phyloP scores from a whole-genome alignment of 2,888 invertebrate genomes.

The Rhamnusium bicolor region DNA sequence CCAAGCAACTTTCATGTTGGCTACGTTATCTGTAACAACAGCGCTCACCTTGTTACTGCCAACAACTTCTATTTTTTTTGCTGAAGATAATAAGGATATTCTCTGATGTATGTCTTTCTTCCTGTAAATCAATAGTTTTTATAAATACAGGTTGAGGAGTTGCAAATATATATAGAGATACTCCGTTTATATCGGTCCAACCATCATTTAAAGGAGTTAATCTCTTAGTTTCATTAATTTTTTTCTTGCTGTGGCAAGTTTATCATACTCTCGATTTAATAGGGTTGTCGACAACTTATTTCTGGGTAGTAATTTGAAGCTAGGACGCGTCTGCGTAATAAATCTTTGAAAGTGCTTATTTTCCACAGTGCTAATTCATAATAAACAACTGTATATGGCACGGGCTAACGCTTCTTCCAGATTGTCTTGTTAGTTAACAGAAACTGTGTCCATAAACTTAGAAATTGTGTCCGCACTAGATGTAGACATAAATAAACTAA shows the following conservation, averaged over 20 bases:
- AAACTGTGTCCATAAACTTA: not conserved
- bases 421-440: not conserved
- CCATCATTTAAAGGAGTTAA: not conserved
- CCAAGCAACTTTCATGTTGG: conserved; percentile 33
- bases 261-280: not conserved
- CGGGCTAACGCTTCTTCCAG: not conserved
- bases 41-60: conserved; percentile 24
- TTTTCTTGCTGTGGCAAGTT: not conserved
- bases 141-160: conserved; percentile 28
- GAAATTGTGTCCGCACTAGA: not conserved
- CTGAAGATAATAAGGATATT: conserved; percentile 16
- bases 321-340: not conserved
- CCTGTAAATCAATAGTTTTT: conserved; percentile 3
- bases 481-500: not conserved
- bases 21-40: conserved; percentile 35
- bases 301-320: not conserved
- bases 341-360: not conserved
- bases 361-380: not conserved
- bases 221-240: not conserved
- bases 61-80: conserved; percentile 13
- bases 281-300: not conserved
- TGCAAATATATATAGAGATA: conserved; percentile 18
- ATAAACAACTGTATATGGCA: not conserved
- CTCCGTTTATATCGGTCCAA: conserved; percentile 27
- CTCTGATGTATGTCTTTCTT: conserved; percentile 22